Evolutionary conservation across 2,797 vertebrate genomes (phyloP).

Genomic region (Lindbergichthys nudifrons): DNA sequence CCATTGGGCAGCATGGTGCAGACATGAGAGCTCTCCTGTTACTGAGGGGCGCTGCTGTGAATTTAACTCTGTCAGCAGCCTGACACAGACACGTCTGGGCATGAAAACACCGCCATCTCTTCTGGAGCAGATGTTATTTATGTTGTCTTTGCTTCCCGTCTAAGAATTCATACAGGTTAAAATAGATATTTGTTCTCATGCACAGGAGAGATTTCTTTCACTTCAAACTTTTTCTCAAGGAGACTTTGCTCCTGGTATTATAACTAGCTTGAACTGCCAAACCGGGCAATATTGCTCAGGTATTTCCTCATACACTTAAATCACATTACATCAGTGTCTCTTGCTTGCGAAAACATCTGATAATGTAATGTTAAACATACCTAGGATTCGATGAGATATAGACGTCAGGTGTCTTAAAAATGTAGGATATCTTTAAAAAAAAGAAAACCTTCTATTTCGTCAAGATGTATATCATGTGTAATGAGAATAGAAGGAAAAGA

Average conservation of each 20-base stretch:
- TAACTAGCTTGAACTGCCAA: constrained; percentile 33
- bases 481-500: constrained; percentile 11
- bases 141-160: constrained; percentile 40
- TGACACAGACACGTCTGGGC: constrained; percentile 27
- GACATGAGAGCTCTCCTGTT: constrained; percentile 10
- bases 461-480: constrained; percentile 19
- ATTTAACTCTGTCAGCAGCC: constrained; percentile 40
- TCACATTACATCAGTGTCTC: constrained; percentile 5
- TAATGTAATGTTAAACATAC: constrained; percentile 4
- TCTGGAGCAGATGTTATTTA: constrained; percentile 47
- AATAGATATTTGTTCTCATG: constrained; percentile 21
- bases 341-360: constrained; percentile 13
- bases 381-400: constrained; percentile 5
- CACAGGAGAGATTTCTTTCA: constrained; percentile 2
- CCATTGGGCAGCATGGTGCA: neutral
- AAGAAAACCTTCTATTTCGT: neutral
- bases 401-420: constrained; percentile 6
- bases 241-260: constrained; percentile 53
- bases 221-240: constrained; percentile 56
- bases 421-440: constrained; percentile 2
- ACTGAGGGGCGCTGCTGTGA: constrained; percentile 27
- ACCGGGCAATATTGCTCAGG: constrained; percentile 49
- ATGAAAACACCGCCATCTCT: constrained; percentile 22
- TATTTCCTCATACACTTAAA: constrained; percentile 61
- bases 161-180: constrained; percentile 16